Conservation (phyloP, 2,113 vertebrate species). For the Bos indicus region DNA sequence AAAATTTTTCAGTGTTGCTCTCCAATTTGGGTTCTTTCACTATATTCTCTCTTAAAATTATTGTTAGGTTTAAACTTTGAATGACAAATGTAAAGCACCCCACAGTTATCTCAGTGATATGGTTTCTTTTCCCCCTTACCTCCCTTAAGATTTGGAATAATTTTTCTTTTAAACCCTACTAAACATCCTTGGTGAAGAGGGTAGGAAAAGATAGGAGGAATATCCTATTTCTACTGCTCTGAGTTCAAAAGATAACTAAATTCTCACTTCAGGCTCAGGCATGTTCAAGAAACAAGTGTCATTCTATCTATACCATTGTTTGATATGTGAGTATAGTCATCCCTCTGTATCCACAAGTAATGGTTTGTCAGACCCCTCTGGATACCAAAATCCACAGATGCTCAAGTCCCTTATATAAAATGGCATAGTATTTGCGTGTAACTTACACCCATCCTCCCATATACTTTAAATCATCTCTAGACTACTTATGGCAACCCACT, state of each 20-base stretch:
- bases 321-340: background rate
- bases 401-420: background rate
- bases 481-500: background rate
- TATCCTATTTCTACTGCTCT: background rate
- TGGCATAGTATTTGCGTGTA: background rate
- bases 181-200: background rate
- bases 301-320: background rate
- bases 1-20: background rate
- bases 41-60: background rate
- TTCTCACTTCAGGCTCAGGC: background rate
- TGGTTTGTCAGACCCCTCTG: background rate
- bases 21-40: background rate
- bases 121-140: background rate
- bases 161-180: background rate
- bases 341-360: background rate
- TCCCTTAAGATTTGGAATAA: background rate
- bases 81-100: background rate
- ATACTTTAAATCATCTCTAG: background rate
- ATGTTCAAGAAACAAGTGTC: background rate
- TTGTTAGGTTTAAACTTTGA: background rate
- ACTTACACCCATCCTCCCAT: background rate
- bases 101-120: background rate
- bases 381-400: background rate
- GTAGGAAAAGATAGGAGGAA: accelerated
- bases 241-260: background rate